phyloP scores from a whole-genome alignment of 2,888 invertebrate genomes.

The Subacronicta megacephala region DNA sequence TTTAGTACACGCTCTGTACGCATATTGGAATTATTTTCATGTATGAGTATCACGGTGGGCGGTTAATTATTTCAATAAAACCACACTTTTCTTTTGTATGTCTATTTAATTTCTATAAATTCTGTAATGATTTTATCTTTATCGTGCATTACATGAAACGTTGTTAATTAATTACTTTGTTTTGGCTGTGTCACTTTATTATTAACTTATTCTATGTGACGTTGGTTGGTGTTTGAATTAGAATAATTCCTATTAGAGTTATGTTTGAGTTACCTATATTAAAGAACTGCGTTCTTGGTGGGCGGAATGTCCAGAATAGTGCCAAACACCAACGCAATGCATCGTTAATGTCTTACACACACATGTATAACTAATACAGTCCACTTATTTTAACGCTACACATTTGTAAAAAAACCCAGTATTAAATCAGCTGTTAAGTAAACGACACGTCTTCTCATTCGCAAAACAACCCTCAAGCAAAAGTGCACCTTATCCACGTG shows the following conservation, averaged over 20 bases:
- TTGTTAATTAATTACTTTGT: constrained; percentile 1
- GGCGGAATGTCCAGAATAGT: constrained; percentile 2
- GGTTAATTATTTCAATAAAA: constrained; percentile 1
- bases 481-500: constrained; percentile 5
- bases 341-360: constrained; percentile 3
- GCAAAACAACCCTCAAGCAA: constrained; percentile 4
- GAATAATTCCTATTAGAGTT: constrained; percentile 1
- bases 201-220: background rate
- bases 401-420: constrained; percentile 8
- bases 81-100: background rate
- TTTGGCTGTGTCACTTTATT: constrained; percentile 1
- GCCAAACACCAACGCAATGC: constrained; percentile 2
- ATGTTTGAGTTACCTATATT: constrained; percentile 3
- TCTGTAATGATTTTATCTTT: constrained; percentile 1
- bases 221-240: constrained; percentile 1
- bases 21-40: background rate
- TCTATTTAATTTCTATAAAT: constrained; percentile 1
- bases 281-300: constrained; percentile 2
- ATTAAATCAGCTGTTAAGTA: constrained; percentile 5
- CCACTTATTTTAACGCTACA: constrained; percentile 6
- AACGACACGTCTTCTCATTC: constrained; percentile 3
- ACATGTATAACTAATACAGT: constrained; percentile 4
- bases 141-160: constrained; percentile 1
- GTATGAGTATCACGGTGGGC: constrained; percentile 1
- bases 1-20: constrained; percentile 1